phyloP scores from a whole-genome alignment of 2,888 invertebrate genomes.

The Epiperipatus broadwayi region DNA sequence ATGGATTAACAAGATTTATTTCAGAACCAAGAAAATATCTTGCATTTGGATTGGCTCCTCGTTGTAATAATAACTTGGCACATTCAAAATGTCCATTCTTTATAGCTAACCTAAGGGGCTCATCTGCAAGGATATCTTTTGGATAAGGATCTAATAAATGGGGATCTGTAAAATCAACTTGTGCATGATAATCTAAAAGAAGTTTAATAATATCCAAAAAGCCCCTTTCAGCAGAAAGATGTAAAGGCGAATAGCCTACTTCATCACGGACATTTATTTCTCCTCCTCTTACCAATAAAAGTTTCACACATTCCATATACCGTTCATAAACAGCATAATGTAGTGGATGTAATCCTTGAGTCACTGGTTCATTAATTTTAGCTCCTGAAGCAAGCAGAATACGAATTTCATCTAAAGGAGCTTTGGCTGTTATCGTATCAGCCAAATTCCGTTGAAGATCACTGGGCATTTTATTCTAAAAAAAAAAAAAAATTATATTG shows the following conservation, averaged over 20 bases:
- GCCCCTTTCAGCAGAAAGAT: constrained; percentile 73
- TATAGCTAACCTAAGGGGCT: constrained; percentile 69
- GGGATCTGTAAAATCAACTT: constrained; percentile 43
- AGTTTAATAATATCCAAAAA: constrained; percentile 37
- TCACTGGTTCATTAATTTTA: constrained; percentile 29
- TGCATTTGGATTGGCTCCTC: constrained; percentile 73
- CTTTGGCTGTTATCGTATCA: constrained; percentile 71
- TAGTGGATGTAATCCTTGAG: constrained; percentile 50
- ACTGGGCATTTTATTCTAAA: no score
- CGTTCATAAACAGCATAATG: constrained; percentile 85
- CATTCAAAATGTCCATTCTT: constrained; percentile 56
- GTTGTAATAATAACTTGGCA: constrained; percentile 45
- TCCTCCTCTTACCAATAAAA: constrained; percentile 58
- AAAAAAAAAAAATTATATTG: no score
- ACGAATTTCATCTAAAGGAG: constrained; percentile 63
- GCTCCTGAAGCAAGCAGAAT: constrained; percentile 69
- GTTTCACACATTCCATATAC: constrained; percentile 48
- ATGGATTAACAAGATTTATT: constrained; percentile 58
- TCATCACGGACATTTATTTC: constrained; percentile 65
- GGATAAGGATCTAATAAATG: constrained; percentile 15
- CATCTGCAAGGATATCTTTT: constrained; percentile 35
- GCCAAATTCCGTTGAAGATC: constrained; percentile 64
- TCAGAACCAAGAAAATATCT: constrained; percentile 78
- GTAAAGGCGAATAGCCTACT: constrained; percentile 74
- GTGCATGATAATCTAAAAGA: constrained; percentile 53